Percentiles rank a stretch among this genome's conserved stretches.
phyloP scores from a whole-genome alignment of 1,140 invertebrate species.

The Cherax quadricarinatus region DNA sequence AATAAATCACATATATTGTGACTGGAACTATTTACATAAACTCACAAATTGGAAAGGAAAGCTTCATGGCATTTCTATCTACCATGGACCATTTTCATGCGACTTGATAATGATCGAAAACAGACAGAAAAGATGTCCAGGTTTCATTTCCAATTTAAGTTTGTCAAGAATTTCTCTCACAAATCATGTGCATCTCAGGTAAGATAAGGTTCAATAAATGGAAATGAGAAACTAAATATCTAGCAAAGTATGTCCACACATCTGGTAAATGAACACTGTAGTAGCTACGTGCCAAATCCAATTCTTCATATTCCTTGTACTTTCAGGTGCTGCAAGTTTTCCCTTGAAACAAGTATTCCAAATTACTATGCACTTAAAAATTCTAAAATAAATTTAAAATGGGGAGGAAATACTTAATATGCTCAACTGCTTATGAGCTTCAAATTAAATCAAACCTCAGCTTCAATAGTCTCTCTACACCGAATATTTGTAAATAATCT shows the following conservation, averaged over 20 bases:
- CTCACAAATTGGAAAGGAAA: too few relatives aligned
- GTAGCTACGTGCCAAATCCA: constrained; percentile 39
- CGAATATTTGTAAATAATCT: background rate
- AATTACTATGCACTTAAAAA: background rate
- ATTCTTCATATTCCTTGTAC: constrained; percentile 60
- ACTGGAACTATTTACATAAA: too few relatives aligned
- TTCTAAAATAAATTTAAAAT: background rate
- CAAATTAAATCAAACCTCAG: background rate
- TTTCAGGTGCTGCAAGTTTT: constrained; percentile 64
- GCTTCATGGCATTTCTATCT: too few relatives aligned
- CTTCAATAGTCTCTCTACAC: background rate
- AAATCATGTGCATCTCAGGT: background rate
- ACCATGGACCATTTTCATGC: too few relatives aligned
- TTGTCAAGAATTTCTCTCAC: background rate
- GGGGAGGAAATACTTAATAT: background rate
- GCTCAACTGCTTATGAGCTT: background rate
- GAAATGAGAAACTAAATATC: background rate
- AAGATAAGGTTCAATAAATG: background rate
- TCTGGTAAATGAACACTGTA: background rate
- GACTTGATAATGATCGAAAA: too few relatives aligned
- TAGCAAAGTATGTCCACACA: background rate
- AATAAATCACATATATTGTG: too few relatives aligned
- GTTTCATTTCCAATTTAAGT: too few relatives aligned
- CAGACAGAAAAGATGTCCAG: too few relatives aligned
- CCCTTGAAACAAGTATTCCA: background rate